phyloP scores from a whole-genome alignment of 92 coral and sea anemone species.

The Galaxea fascicularis region DNA sequence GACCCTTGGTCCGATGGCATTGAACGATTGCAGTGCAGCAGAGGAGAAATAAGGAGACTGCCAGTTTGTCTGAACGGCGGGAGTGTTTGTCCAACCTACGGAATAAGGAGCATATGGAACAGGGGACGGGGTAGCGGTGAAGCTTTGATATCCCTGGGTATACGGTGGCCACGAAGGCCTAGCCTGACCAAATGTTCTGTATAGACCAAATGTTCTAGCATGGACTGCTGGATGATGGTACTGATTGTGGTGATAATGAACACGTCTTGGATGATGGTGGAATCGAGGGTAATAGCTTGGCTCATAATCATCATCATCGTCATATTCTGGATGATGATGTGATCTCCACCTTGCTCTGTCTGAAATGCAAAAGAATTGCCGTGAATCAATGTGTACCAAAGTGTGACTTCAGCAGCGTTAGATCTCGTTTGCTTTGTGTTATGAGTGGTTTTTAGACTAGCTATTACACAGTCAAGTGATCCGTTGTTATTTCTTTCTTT shows the following conservation, averaged over 20 bases:
- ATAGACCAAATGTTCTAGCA: too few relatives aligned
- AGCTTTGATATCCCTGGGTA: slow-evolving; percentile 5
- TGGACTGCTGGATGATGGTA: slow-evolving; percentile 9
- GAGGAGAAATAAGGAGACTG: slow-evolving; percentile 20
- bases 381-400: background rate
- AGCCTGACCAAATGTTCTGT: slow-evolving; percentile 11
- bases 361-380: background rate
- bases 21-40: background rate
- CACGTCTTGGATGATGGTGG: slow-evolving; percentile 21
- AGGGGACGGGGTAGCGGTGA: background rate
- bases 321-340: background rate
- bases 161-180: slow-evolving; percentile 16
- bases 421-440: background rate
- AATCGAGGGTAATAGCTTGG: background rate
- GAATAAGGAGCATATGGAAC: background rate
- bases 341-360: slow-evolving; percentile 19
- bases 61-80: background rate
- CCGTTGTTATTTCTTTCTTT: too few relatives aligned
- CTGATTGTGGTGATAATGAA: slow-evolving; percentile 14
- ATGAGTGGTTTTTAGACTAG: too few relatives aligned
- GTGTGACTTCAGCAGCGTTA: background rate
- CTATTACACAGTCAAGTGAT: too few relatives aligned
- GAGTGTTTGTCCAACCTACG: background rate
- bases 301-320: slow-evolving; percentile 24
- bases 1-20: slow-evolving; percentile 9